Conservation (phyloP, 2,888 invertebrate species). For the Shargacucullia verbasci region DNA sequence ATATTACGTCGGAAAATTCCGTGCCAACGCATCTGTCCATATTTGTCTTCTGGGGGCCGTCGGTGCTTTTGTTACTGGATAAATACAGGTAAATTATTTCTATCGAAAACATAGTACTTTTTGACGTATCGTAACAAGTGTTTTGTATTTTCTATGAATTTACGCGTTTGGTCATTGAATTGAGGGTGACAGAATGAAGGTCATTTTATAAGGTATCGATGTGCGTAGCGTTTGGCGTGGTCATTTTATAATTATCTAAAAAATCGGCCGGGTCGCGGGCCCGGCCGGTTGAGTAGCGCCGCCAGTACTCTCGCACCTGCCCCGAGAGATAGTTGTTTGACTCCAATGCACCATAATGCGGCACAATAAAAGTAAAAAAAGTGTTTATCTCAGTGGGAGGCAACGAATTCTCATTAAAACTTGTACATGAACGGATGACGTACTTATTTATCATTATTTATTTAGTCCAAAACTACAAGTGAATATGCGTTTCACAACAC, state of each 20-base stretch:
- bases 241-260: conserved; percentile 82
- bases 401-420: conserved; percentile 41
- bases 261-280: conserved; percentile 64
- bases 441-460: conserved; percentile 48
- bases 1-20: conserved; percentile 79
- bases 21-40: conserved; percentile 84
- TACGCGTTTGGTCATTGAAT: conserved; percentile 65
- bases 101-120: conserved; percentile 83
- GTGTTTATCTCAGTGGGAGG: conserved; percentile 49
- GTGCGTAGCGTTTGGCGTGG: conserved; percentile 76
- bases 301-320: conserved; percentile 68
- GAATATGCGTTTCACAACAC: conserved; percentile 32
- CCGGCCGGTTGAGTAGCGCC: conserved; percentile 73
- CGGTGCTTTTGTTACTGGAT: conserved; percentile 87
- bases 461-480: conserved; percentile 39
- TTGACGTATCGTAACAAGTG: conserved; percentile 88
- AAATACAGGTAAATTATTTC: conserved; percentile 88
- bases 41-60: conserved; percentile 84
- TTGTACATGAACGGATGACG: conserved; percentile 43
- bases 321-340: conserved; percentile 62
- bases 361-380: conserved; percentile 32
- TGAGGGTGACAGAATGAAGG: conserved; percentile 74
- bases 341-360: conserved; percentile 52
- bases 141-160: conserved; percentile 83
- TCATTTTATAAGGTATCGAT: conserved; percentile 71